Conservation (phyloP, 2,888 invertebrate genomes). For the Phasia obesa region DNA sequence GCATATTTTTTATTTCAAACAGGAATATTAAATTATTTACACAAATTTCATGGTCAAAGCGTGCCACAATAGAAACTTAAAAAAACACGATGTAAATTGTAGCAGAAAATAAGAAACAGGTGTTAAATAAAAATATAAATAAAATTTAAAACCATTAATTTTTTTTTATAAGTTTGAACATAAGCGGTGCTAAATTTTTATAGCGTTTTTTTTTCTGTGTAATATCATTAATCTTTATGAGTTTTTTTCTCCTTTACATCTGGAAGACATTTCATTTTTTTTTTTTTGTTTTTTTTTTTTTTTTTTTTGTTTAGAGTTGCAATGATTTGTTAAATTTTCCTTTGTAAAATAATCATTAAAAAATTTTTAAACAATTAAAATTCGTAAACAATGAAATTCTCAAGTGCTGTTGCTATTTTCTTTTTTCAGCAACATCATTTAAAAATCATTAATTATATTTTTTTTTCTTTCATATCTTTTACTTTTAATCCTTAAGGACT, state of each 20-base stretch:
- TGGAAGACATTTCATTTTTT: not conserved
- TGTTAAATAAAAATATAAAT: constrained; percentile 29
- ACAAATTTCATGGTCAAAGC: constrained; percentile 51
- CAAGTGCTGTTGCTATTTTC: not conserved
- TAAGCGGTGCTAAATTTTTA: constrained; percentile 15
- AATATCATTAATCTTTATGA: constrained; percentile 47
- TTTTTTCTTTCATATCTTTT: too few species aligned
- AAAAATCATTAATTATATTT: constrained; percentile 22
- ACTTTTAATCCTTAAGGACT: constrained; percentile 41
- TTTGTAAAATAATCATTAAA: not conserved
- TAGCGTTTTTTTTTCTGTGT: not conserved
- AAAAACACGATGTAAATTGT: not conserved
- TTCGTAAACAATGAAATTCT: constrained; percentile 3
- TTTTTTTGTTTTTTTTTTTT: not conserved
- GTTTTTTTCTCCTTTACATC: not conserved
- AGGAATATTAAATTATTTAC: not conserved
- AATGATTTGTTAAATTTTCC: constrained; percentile 6
- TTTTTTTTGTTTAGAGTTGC: not conserved
- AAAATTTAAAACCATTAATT: constrained; percentile 4
- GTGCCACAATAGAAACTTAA: constrained; percentile 17
- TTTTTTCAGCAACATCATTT: constrained; percentile 2
- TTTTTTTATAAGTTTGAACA: not conserved
- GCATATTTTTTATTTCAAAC: not conserved
- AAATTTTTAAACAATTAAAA: not conserved
- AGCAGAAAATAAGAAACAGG: constrained; percentile 17